Base-by-base conservation (phyloP, 2,888 invertebrate genomes). In the Thalpophila matura region DNA sequence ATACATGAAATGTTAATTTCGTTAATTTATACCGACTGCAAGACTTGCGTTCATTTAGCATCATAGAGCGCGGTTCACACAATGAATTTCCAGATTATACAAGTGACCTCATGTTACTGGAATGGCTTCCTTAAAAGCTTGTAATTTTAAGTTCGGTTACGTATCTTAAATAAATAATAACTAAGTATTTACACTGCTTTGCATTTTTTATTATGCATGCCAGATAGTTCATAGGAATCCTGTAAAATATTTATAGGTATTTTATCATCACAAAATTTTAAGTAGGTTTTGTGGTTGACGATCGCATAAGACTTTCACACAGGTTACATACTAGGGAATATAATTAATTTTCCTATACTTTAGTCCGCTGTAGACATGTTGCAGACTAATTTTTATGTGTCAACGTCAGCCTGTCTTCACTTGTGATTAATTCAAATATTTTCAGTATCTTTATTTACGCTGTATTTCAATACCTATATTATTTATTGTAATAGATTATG, bases 191-290 rank as follows among this genome's bases (percentile, higher is more conserved):
- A 90, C 93, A 94, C 93, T 87, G 95, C 95, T 95, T 95, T 91
- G 95, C 95, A 93, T 93, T 93, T 90, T 94, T 89, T 90, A 91
- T 89, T 92, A 89, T 95, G 95, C 95, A 95, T 95, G 95, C 90
- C 86, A 90, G 90, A 87, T 93, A 94, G 93, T 79, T 87, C 81
- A 88, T 92, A 93, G 93, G 93, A 89, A 81, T 88, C 81, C 80
- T 91, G 90, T 91, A 91, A 89, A 84, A 89, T 91, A 80, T 75
- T 77, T 45, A 58, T 73, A 74, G 74, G 71, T 69, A 72, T 66
- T 62, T 79, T 62, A 63, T 71, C 67, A 62, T 73, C 60, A 67
- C 56, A 57, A 47, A 58, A 51, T 71, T 50, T 55, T 60, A 49
- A 56, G 22, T 67, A 40, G n/a, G n/a, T n/a, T n/a, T n/a, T 49